These are phyloP conservation scores for Phengaris arion DNA, from an alignment of 2,888 invertebrate genomes.

Conservation along the genomic window DNA sequence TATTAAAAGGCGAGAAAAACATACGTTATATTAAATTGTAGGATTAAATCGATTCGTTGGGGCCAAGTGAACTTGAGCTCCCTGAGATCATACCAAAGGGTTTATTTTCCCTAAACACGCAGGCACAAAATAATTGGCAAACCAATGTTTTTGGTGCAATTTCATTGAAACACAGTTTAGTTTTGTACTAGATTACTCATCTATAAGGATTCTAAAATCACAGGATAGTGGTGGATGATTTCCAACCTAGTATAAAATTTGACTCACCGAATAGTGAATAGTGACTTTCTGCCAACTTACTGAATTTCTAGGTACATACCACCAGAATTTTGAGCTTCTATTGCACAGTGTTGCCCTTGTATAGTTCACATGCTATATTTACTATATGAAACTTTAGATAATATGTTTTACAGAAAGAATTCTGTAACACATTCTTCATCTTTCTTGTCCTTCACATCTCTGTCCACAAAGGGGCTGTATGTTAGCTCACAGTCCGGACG, in stretches of 20 bases:
- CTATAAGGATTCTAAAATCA: conserved; percentile 12
- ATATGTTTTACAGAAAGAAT: conserved; percentile 27
- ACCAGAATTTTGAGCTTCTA: conserved; percentile 5
- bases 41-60: not conserved
- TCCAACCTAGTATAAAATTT: conserved; percentile 5
- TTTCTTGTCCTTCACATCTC: conserved; percentile 28
- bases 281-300: not conserved
- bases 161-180: not conserved
- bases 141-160: not conserved
- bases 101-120: not conserved
- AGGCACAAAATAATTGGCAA: not conserved
- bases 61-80: not conserved
- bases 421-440: conserved; percentile 7
- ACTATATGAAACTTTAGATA: not conserved
- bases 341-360: conserved; percentile 22
- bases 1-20: too few relatives aligned
- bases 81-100: conserved; percentile 9
- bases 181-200: conserved; percentile 11
- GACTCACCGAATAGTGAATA: not conserved
- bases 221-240: not conserved
- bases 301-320: not conserved
- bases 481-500: conserved; percentile 80
- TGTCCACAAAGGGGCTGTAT: conserved; percentile 43
- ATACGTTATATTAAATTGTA: not conserved
- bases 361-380: not conserved